Evolutionary conservation across 2,113 vertebrate genomes (phyloP).

Genomic region (Gymnobelideus leadbeateri): DNA sequence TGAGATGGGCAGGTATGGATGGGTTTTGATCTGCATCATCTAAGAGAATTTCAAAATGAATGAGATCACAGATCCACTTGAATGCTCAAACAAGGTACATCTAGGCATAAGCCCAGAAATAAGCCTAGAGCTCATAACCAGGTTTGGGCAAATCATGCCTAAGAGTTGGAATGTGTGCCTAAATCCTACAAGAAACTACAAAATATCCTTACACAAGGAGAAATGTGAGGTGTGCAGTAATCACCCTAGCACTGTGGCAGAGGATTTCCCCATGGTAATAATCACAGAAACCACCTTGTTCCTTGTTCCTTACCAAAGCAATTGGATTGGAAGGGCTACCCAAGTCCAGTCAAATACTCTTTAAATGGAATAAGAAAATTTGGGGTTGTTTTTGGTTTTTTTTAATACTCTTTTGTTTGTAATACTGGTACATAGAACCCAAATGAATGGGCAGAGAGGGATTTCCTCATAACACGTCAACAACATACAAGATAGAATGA

Average conservation of each 20-base stretch:
- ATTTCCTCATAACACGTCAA: not conserved
- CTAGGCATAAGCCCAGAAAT: not conserved
- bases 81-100: not conserved
- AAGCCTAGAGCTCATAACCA: not conserved
- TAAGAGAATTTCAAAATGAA: not conserved
- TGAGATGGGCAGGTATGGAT: not conserved
- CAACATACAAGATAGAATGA: not conserved
- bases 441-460: not conserved
- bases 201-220: not conserved
- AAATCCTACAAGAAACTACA: not conserved
- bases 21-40: not conserved
- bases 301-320: not conserved
- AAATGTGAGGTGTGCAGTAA: not conserved
- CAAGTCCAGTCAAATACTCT: conserved; percentile 1
- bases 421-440: not conserved
- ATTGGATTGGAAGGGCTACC: not conserved
- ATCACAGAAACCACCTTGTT: not conserved
- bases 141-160: not conserved
- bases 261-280: not conserved
- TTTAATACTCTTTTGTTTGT: not conserved
- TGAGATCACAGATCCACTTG: not conserved
- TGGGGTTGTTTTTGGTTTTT: not conserved
- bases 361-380: not conserved
- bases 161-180: not conserved
- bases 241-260: not conserved